These are phyloP conservation scores for Botia almorhae DNA, from an alignment of 2,797 vertebrate genomes.

Conservation along the genomic window DNA sequence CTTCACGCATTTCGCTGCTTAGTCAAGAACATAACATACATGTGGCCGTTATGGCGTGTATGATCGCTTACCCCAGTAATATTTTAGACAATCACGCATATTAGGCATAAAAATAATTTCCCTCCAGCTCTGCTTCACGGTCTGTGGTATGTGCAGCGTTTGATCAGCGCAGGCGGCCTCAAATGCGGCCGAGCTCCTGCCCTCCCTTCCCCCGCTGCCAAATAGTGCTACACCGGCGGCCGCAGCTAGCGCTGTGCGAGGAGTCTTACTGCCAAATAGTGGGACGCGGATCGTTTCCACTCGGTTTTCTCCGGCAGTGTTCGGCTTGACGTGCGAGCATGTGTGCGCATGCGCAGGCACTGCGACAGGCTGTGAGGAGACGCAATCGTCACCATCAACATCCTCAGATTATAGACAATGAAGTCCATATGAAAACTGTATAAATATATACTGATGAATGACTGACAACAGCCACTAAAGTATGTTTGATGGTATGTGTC, in stretches of 20 bases:
- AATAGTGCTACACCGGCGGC: constrained; percentile 69
- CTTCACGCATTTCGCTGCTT: constrained; percentile 26
- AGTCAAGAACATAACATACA: constrained; percentile 24
- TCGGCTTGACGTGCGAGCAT: constrained; percentile 37
- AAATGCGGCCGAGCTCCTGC: constrained; percentile 64
- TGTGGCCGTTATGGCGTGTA: constrained; percentile 18
- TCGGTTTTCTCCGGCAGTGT: constrained; percentile 43
- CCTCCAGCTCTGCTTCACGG: constrained; percentile 70
- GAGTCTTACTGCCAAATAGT: constrained; percentile 72
- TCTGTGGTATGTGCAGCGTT: constrained; percentile 62
- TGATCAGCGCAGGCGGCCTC: constrained; percentile 61
- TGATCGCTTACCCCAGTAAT: constrained; percentile 62
- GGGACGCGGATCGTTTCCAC: constrained; percentile 59
- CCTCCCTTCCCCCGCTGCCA: constrained; percentile 71
- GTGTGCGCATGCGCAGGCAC: constrained; percentile 60
- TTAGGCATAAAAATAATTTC: constrained; percentile 57
- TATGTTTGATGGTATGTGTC: neutral
- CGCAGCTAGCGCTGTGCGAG: constrained; percentile 55
- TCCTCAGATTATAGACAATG: neutral
- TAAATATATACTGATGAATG: neutral
- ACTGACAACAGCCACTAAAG: neutral
- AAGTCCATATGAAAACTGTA: neutral
- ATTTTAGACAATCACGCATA: constrained; percentile 49
- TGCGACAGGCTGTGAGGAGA: constrained; percentile 59
- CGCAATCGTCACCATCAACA: constrained; percentile 9